phyloP scores from a whole-genome alignment of 1,140 invertebrate species.

The Drosophila tristis region DNA sequence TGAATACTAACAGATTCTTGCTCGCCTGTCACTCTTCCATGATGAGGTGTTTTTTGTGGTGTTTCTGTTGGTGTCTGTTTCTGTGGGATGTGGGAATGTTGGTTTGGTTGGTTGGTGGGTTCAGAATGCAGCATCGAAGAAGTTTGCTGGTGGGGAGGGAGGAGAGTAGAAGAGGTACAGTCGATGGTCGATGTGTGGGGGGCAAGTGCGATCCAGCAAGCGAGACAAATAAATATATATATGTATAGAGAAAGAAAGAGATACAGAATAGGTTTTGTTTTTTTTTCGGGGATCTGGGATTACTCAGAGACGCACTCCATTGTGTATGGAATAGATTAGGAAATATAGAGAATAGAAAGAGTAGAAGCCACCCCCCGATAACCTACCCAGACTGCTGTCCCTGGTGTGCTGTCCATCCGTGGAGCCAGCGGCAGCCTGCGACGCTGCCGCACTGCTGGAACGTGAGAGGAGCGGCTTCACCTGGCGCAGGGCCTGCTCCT shows the following conservation, averaged over 20 bases:
- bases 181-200: too few species aligned
- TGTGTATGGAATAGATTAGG: not conserved
- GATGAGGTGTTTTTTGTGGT: constrained; percentile 15
- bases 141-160: constrained; percentile 42
- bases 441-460: constrained; percentile 29
- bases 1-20: constrained; percentile 47
- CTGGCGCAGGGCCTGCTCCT: constrained; percentile 78
- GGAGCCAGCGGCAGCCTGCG: constrained; percentile 10
- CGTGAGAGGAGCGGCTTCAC: constrained; percentile 74
- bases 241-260: constrained; percentile 38
- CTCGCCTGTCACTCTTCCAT: constrained; percentile 34
- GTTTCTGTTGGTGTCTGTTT: constrained; percentile 45
- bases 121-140: constrained; percentile 72
- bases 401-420: constrained; percentile 68
- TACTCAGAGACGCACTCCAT: constrained; percentile 44
- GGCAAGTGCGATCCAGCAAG: constrained; percentile 20
- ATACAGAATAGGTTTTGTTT: constrained; percentile 40
- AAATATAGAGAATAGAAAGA: too few species aligned
- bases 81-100: constrained; percentile 30
- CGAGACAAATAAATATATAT: constrained; percentile 33
- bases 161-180: too few species aligned
- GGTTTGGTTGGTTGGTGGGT: constrained; percentile 13
- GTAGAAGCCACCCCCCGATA: not conserved
- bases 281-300: constrained; percentile 15
- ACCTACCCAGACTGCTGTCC: constrained; percentile 83